Conservation (phyloP, 1,140 invertebrate genomes). For the Oryctes rhinoceros region DNA sequence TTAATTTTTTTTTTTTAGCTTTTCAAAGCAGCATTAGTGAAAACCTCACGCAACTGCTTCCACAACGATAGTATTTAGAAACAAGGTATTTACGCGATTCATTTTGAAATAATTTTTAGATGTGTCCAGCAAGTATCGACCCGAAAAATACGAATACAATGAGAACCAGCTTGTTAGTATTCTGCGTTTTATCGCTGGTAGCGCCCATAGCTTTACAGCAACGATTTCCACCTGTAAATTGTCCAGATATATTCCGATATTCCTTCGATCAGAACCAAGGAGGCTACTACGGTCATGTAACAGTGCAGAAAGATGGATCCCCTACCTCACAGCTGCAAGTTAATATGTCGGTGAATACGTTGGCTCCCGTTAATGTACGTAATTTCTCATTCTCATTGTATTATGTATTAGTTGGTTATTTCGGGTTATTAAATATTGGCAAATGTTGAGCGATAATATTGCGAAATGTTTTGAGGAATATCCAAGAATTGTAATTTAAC, state of each 20-base stretch:
- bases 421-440: no score
- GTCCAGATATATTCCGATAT: slow-evolving; percentile 1
- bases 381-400: not conserved
- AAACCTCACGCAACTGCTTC: no score
- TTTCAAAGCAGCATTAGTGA: no score
- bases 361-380: not conserved
- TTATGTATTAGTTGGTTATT: not conserved
- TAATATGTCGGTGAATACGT: not conserved
- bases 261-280: not conserved
- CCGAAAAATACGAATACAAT: not conserved
- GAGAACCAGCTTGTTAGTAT: not conserved
- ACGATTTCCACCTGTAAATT: not conserved
- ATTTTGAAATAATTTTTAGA: not conserved
- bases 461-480: no score
- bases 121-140: not conserved
- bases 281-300: not conserved
- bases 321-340: not conserved
- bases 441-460: no score
- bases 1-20: no score
- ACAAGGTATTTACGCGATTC: not conserved
- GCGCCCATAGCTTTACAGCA: not conserved
- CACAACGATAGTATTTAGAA: no score
- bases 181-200: not conserved
- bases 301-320: not conserved
- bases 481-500: no score